These are phyloP conservation scores for Drosophila punjabiensis DNA, from an alignment of 1,140 invertebrate species.

Conservation along the genomic window DNA sequence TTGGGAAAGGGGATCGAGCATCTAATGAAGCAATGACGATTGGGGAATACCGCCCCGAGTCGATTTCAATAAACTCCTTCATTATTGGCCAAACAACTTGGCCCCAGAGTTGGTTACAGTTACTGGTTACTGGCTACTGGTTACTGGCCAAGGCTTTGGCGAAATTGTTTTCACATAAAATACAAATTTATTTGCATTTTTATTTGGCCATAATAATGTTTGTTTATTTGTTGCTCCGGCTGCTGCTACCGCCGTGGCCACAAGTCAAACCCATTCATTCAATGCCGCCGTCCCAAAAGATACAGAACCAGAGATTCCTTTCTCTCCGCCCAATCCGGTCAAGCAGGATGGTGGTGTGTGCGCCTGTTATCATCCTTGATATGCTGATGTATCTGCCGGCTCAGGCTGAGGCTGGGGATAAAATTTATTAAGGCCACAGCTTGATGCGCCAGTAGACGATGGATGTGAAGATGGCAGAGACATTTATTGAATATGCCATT, in stretches of 20 bases:
- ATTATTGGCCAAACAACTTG: conserved; percentile 58
- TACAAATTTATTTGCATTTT: conserved; percentile 83
- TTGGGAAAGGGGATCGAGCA: conserved; percentile 1
- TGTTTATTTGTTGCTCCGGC: conserved; percentile 69
- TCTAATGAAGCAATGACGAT: conserved; percentile 73
- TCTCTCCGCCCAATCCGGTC: conserved; percentile 50
- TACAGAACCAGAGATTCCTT: conserved; percentile 45
- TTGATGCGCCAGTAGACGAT: conserved; percentile 59
- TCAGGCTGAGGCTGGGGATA: conserved; percentile 29
- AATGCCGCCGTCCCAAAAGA: conserved; percentile 44
- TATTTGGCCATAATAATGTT: conserved; percentile 81
- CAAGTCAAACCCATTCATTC: conserved; percentile 62
- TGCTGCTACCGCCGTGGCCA: conserved; percentile 38
- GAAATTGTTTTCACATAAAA: conserved; percentile 82
- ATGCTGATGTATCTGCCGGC: conserved; percentile 60
- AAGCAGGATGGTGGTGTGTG: conserved; percentile 30
- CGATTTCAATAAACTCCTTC: conserved; percentile 82
- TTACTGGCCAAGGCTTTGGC: conserved; percentile 56
- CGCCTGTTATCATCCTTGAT: conserved; percentile 57
- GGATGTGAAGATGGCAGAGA: conserved; percentile 38
- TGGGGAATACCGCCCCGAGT: conserved; percentile 53
- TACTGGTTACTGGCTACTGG: conserved; percentile 21
- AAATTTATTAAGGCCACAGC: conserved; percentile 76
- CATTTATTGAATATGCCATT: conserved; percentile 77
- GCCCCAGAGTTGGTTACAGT: conserved; percentile 37